Percentiles rank a stretch among this genome's conserved stretches.
These are phyloP conservation scores for Euura lappo DNA, from an alignment of 1,140 invertebrate genomes.

Conservation along the genomic window DNA sequence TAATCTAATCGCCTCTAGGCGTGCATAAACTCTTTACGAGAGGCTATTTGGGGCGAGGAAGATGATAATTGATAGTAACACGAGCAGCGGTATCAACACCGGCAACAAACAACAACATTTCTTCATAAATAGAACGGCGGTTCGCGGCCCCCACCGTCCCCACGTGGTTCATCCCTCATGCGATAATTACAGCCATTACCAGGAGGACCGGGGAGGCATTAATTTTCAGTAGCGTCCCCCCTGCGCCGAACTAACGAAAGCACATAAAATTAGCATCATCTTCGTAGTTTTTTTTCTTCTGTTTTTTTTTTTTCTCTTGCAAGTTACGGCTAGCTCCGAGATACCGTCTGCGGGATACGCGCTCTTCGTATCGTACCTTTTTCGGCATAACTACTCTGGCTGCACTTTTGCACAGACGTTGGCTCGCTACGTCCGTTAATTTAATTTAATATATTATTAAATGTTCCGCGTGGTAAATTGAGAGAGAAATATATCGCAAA, in stretches of 20 bases:
- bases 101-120: background rate
- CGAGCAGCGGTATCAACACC: background rate
- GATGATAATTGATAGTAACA: constrained; percentile 6
- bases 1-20: too few species aligned
- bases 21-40: background rate
- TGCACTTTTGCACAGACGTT: background rate
- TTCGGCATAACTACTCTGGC: too few species aligned
- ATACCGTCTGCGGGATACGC: too few species aligned
- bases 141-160: background rate
- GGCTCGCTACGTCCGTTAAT: background rate
- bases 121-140: constrained; percentile 10
- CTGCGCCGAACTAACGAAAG: background rate
- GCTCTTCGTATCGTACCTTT: too few species aligned
- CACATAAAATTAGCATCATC: constrained; percentile 27
- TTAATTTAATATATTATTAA: background rate
- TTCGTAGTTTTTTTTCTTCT: constrained; percentile 12
- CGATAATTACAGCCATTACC: constrained; percentile 17
- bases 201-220: constrained; percentile 8
- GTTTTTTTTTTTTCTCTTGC: too few species aligned
- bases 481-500: too few species aligned
- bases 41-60: background rate
- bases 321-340: too few species aligned
- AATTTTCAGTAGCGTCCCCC: background rate
- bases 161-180: constrained; percentile 11
- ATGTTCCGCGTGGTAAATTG: too few species aligned